phyloP scores from a whole-genome alignment of 2,113 vertebrate species.

The Bubo blakistoni region DNA sequence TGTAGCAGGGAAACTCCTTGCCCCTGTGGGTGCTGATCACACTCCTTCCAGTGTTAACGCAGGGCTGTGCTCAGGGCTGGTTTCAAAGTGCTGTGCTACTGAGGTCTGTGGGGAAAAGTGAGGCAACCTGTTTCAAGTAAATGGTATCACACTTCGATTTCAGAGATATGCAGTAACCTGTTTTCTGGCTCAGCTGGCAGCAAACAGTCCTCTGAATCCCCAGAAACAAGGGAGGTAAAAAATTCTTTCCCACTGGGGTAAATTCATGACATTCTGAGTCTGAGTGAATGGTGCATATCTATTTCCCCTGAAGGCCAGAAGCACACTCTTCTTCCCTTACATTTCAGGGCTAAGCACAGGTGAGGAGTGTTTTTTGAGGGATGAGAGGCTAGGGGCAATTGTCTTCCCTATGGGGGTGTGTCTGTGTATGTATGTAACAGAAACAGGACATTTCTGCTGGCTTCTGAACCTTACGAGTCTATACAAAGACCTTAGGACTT shows the following conservation, averaged over 20 bases:
- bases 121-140: background rate
- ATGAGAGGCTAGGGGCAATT: background rate
- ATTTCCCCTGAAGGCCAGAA: background rate
- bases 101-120: background rate
- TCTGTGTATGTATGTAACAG: background rate
- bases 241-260: background rate
- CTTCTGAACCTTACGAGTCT: background rate
- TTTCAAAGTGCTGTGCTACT: background rate
- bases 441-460: background rate
- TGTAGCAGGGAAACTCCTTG: background rate
- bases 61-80: background rate
- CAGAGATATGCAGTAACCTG: background rate
- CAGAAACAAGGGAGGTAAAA: background rate
- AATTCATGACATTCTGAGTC: background rate
- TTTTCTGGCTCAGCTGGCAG: background rate
- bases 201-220: background rate
- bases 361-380: background rate
- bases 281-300: background rate
- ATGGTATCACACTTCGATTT: background rate
- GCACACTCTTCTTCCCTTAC: background rate
- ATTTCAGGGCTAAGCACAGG: background rate
- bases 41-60: background rate
- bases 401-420: background rate
- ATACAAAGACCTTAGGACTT: background rate
- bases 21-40: background rate